Conservation (phyloP, 2,888 invertebrate species). For the Acanthoscelides obtectus region DNA sequence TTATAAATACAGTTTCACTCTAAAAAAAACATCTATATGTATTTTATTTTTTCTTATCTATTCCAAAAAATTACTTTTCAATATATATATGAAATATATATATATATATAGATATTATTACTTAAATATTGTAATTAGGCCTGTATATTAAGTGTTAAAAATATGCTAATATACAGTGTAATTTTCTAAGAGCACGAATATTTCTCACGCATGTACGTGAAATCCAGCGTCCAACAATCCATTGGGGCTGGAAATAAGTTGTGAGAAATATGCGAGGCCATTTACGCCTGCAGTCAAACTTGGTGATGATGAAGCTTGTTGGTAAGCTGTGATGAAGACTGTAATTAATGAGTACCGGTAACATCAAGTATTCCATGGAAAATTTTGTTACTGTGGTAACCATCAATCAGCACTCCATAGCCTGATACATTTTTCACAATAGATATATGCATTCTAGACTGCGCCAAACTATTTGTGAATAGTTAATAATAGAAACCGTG, state of each 20-base stretch:
- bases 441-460: too few species aligned
- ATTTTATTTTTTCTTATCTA: conserved; percentile 38
- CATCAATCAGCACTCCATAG: not conserved
- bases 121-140: conserved; percentile 49
- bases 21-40: conserved; percentile 48
- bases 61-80: conserved; percentile 45
- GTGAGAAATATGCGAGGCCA: not conserved
- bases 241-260: not conserved
- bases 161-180: conserved; percentile 50
- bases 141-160: conserved; percentile 51
- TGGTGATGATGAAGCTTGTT: conserved; percentile 36
- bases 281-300: conserved; percentile 40
- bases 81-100: conserved; percentile 33
- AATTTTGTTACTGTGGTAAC: conserved; percentile 12
- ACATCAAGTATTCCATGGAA: conserved; percentile 1
- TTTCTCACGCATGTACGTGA: not conserved
- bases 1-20: conserved; percentile 47
- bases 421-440: not conserved
- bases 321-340: conserved; percentile 12
- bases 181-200: conserved; percentile 32
- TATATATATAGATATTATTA: conserved; percentile 49
- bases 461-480: too few species aligned
- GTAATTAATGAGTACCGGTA: not conserved
- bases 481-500: too few species aligned
- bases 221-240: not conserved